phyloP scores from a whole-genome alignment of 2,888 invertebrate genomes.

The Pachliopta kotzebuea region DNA sequence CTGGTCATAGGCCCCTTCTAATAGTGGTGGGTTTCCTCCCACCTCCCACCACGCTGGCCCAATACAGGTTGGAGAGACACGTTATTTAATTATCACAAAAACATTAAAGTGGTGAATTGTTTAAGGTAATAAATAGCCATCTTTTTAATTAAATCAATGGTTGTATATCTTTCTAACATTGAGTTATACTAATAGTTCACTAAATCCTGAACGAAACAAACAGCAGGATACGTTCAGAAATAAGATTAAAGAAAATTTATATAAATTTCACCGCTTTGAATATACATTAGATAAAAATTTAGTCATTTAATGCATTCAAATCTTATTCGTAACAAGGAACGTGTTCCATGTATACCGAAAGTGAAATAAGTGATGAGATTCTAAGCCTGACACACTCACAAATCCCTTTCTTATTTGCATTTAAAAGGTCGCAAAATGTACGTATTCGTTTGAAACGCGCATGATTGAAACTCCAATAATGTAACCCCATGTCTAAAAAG shows the following conservation, averaged over 20 bases:
- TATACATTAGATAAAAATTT: neutral
- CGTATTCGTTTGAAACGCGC: slow-evolving; percentile 14
- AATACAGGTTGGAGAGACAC: no score
- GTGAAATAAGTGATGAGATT: slow-evolving; percentile 29
- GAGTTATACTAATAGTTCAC: neutral
- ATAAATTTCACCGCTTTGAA: neutral
- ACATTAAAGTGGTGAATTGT: neutral
- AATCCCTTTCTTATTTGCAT: slow-evolving; percentile 27
- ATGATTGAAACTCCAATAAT: slow-evolving; percentile 10
- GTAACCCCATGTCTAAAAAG: slow-evolving; percentile 1
- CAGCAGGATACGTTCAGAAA: neutral
- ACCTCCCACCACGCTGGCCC: no score
- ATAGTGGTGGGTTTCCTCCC: no score
- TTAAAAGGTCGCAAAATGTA: slow-evolving; percentile 27
- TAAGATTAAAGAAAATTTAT: neutral
- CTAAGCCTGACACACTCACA: slow-evolving; percentile 24
- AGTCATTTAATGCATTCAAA: slow-evolving; percentile 24
- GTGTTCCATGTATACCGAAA: slow-evolving; percentile 24
- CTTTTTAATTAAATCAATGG: neutral
- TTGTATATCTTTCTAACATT: neutral
- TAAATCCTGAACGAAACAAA: neutral
- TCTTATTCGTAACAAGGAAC: slow-evolving; percentile 27
- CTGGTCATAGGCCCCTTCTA: no score
- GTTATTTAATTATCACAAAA: no score
- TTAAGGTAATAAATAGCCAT: neutral